These are phyloP conservation scores for Automeris io DNA, from an alignment of 2,888 invertebrate genomes.

Conservation along the genomic window DNA sequence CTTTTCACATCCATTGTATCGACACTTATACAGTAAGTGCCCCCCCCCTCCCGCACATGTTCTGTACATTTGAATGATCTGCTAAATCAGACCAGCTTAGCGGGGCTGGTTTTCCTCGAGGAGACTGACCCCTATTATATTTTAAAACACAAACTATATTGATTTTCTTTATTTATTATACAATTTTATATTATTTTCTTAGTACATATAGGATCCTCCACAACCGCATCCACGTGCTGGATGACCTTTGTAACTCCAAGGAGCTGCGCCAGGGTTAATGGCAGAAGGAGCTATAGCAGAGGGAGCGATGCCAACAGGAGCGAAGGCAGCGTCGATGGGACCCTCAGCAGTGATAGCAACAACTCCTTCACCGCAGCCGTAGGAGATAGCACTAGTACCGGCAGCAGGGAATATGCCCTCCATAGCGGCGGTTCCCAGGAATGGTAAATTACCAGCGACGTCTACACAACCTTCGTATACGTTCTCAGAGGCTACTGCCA, in stretches of 20 bases:
- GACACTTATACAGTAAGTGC: no score
- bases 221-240: background rate
- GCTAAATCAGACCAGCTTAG: no score
- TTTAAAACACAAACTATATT: no score
- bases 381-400: constrained; percentile 14
- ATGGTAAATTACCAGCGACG: constrained; percentile 16
- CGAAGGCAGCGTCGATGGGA: background rate
- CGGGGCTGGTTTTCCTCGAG: no score
- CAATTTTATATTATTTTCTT: background rate
- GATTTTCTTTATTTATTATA: no score
- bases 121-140: no score
- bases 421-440: constrained; percentile 17
- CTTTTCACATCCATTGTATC: no score
- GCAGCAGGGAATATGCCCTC: constrained; percentile 20
- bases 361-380: constrained; percentile 14
- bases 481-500: constrained; percentile 19
- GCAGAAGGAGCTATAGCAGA: constrained; percentile 3
- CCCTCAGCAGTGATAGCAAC: constrained; percentile 11
- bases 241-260: background rate
- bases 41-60: no score
- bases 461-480: constrained; percentile 14
- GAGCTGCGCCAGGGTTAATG: background rate
- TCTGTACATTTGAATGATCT: no score
- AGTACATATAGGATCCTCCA: background rate
- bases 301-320: constrained; percentile 1